Conservation (phyloP, 2,888 invertebrate genomes). For the Noctua comes region DNA sequence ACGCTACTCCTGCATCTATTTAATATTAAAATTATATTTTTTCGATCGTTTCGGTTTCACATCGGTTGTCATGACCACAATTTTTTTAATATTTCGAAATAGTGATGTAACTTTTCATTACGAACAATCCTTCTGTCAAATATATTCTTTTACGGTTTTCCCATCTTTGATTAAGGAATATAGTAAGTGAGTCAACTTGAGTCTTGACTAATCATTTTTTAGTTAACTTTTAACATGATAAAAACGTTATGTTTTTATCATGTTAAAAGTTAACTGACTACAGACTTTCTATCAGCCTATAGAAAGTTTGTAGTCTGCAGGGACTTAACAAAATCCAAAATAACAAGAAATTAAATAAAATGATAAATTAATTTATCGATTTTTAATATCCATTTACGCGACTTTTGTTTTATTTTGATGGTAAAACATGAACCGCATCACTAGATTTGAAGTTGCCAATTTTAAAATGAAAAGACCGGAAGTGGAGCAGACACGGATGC, state of each 20-base stretch:
- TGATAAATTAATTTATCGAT: neutral
- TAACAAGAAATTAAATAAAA: neutral
- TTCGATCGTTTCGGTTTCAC: conserved; percentile 51
- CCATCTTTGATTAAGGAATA: too few species aligned
- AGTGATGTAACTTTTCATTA: conserved; percentile 22
- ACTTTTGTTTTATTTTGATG: neutral
- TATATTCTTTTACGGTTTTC: conserved; percentile 29
- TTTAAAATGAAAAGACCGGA: neutral
- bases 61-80: conserved; percentile 75
- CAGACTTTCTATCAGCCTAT: neutral
- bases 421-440: neutral
- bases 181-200: neutral
- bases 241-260: neutral
- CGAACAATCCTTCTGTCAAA: conserved; percentile 11
- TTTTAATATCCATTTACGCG: neutral
- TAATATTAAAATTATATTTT: conserved; percentile 28
- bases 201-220: too few species aligned
- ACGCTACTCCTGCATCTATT: conserved; percentile 12
- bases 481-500: neutral
- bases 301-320: neutral
- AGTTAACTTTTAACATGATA: too few species aligned
- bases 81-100: conserved; percentile 22
- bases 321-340: neutral
- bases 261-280: too few species aligned
- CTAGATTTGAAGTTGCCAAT: conserved; percentile 12